Conservation (phyloP, 64 coral and sea anemone genomes). For the Stylophora pistillata region DNA sequence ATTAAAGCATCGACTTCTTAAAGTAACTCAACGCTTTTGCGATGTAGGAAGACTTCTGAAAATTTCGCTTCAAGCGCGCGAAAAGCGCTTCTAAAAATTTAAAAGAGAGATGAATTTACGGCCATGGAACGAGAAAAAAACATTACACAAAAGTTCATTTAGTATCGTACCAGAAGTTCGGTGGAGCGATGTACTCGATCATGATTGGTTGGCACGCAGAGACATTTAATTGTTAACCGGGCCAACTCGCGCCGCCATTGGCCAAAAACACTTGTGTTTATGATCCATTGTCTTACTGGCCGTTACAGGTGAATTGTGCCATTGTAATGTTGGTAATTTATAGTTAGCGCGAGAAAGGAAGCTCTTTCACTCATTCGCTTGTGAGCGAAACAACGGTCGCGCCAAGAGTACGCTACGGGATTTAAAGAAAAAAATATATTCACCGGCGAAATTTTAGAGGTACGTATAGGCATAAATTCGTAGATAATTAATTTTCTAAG, state of each 20-base stretch:
- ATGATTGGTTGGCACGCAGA: conserved; percentile 62
- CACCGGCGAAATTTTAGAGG: conserved; percentile 8
- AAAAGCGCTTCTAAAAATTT: not conserved
- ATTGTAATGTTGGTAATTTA: conserved; percentile 99
- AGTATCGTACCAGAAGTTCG: conserved; percentile 72
- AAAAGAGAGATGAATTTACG: not conserved
- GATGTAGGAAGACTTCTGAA: not conserved
- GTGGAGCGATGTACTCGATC: conserved; percentile 17
- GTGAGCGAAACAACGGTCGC: conserved; percentile 37
- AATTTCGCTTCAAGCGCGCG: not conserved
- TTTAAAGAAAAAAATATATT: not conserved
- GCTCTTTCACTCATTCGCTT: conserved; percentile 88
- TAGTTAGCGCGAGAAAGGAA: conserved; percentile 95
- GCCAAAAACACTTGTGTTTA: conserved; percentile 77
- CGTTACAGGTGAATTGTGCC: conserved; percentile 92
- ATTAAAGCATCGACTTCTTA: not conserved
- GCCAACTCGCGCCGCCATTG: conserved; percentile 61
- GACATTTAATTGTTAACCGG: conserved; percentile 97
- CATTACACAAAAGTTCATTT: conserved; percentile 75
- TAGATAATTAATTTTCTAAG: not conserved
- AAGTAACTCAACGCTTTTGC: not conserved
- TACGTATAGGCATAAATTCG: not conserved
- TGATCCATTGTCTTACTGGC: conserved; percentile 84
- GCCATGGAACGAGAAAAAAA: conserved; percentile 6
- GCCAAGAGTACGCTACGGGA: conserved; percentile 14